Base-by-base conservation (phyloP, 2,888 invertebrate species). In the Crossocerus cetratus region DNA sequence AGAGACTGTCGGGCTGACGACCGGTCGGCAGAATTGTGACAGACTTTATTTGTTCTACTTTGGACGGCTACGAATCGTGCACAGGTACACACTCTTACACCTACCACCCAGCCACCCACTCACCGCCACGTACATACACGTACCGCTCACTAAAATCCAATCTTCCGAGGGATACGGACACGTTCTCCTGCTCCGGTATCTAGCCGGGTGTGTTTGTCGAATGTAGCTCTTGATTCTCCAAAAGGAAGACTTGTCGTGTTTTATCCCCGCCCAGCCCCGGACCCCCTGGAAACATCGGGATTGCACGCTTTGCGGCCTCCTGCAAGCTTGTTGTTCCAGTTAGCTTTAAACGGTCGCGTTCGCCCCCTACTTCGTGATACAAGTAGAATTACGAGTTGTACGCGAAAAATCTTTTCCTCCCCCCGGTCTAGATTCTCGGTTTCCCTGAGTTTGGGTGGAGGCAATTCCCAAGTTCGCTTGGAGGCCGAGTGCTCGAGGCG, bases 21-120 rank as follows among this genome's bases (percentile, higher is more conserved):
- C 80, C 78, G 80, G 65, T 82, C 80, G 83, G 78, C 83, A 73
- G 80, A 72, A 70, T 80, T 83, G 80, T 80, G 76, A 82, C 76
- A 80, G 82, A 83, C 75, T 81, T 83, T 80, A 83, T 83, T 78
- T 82, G 80, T 82, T 83, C 84, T 83, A 81, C 81, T 81, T 81
- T 81, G 81, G 78, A 81, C 81, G 82, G 82, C 81, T 81, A 82
- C 77, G 81, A 81, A 81, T 82, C 82, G 81, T 82, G 83, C 81
- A 81, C 81, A 81, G 81, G 74, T 79, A 81, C 79, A 81, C 79
- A 81, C 82, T 77, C 72, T 81, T 69, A 81, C 82, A 81, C 70
- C 74, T 77, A 32, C 32, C 32, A 32, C 8, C 32, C 32, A 32
- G 32, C 32, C 8, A 32, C 32, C 32, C 74, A 79, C 81, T 70